phyloP scores from a whole-genome alignment of 2,797 vertebrate genomes.

The Delichon dasypus region DNA sequence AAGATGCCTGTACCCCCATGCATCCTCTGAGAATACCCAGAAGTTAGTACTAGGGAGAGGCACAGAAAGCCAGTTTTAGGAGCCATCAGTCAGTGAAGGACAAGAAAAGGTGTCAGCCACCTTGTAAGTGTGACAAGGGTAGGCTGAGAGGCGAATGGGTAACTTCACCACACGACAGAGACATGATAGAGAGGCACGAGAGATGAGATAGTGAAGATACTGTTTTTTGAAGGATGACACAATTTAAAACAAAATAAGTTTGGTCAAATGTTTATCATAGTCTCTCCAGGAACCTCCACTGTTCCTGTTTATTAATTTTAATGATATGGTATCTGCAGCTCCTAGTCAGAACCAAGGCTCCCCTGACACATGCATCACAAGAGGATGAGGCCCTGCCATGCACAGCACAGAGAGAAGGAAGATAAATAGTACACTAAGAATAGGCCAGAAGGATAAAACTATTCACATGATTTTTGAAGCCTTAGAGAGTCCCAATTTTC shows the following conservation, averaged over 20 bases:
- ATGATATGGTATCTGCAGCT: background rate
- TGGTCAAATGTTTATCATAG: slow-evolving; percentile 19
- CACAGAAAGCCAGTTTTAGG: background rate
- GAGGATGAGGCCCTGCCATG: background rate
- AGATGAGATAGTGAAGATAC: background rate
- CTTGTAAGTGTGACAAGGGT: background rate
- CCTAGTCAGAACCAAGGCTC: background rate
- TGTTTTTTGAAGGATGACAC: background rate
- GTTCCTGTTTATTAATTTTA: slow-evolving; percentile 42
- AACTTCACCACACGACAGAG: background rate
- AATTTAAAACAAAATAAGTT: background rate
- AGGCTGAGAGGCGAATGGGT: background rate
- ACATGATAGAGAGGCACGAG: background rate
- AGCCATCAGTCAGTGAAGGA: background rate
- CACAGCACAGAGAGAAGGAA: background rate
- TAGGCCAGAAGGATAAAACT: background rate
- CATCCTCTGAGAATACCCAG: background rate
- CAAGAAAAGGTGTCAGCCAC: slow-evolving; percentile 16
- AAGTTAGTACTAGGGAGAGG: background rate
- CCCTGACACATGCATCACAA: background rate
- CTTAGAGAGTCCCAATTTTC: background rate
- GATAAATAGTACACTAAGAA: background rate
- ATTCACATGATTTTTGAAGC: background rate
- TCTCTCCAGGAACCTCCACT: background rate
- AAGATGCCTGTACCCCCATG: background rate